These are phyloP conservation scores for Anoncus sp. DNA, from an alignment of 2,888 invertebrate species.

Conservation along the genomic window DNA sequence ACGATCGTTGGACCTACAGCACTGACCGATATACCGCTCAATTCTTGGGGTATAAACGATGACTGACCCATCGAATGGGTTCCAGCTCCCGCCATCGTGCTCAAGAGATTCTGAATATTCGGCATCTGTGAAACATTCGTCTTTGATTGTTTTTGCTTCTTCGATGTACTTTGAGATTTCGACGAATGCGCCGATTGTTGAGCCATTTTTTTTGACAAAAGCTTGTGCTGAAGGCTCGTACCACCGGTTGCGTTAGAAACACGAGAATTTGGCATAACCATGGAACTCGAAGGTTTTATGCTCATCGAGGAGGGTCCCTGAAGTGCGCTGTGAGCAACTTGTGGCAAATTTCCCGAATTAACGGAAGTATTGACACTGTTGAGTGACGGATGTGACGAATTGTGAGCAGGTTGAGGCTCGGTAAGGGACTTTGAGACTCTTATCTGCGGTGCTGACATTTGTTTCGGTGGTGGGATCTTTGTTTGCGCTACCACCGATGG, in stretches of 20 bases:
- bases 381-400: conserved; percentile 70
- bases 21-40: conserved; percentile 78
- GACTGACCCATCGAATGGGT: conserved; percentile 65
- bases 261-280: conserved; percentile 66
- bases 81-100: conserved; percentile 60
- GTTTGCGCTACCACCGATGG: conserved; percentile 72
- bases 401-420: conserved; percentile 78
- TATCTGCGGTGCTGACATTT: conserved; percentile 73
- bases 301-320: conserved; percentile 63
- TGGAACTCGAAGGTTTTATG: conserved; percentile 71
- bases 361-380: conserved; percentile 59
- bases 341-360: conserved; percentile 62
- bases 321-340: conserved; percentile 69
- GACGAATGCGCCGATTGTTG: conserved; percentile 64
- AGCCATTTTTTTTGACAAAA: conserved; percentile 79
- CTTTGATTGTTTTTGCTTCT: conserved; percentile 71
- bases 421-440: conserved; percentile 77
- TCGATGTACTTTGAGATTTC: conserved; percentile 55
- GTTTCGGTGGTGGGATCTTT: conserved; percentile 60
- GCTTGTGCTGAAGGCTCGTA: conserved; percentile 78
- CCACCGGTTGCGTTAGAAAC: conserved; percentile 61
- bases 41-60: conserved; percentile 72
- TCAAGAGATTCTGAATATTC: conserved; percentile 69
- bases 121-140: conserved; percentile 66
- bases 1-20: conserved; percentile 66